phyloP scores from a whole-genome alignment of 2,888 invertebrate species.

The Orthosia incerta region DNA sequence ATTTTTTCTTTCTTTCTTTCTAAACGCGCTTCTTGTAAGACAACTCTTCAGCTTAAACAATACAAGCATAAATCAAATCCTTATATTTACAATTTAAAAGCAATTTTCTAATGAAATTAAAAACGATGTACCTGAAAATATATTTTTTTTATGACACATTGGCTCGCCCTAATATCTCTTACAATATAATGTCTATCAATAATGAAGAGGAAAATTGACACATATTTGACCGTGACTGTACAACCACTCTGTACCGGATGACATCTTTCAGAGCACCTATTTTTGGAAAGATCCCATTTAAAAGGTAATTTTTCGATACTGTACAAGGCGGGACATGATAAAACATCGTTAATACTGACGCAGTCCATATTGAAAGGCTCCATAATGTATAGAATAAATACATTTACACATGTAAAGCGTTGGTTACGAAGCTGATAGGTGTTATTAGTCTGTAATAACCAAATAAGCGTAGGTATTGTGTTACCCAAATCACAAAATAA shows the following conservation, averaged over 20 bases:
- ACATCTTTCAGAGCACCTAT: constrained; percentile 30
- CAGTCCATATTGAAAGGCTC: neutral
- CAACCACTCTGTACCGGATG: neutral
- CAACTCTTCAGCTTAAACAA: too few relatives aligned
- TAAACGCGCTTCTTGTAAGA: too few relatives aligned
- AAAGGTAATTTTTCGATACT: constrained; percentile 33
- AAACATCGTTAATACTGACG: constrained; percentile 17
- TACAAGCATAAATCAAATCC: too few relatives aligned
- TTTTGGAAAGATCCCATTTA: neutral
- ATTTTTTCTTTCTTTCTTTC: too few relatives aligned
- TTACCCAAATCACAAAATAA: constrained; percentile 34
- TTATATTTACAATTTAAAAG: neutral
- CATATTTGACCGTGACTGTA: too few relatives aligned
- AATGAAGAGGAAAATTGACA: too few relatives aligned
- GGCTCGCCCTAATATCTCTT: too few relatives aligned
- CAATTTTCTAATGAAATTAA: neutral
- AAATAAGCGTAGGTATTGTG: constrained; percentile 16
- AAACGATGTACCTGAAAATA: too few relatives aligned
- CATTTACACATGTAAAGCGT: neutral
- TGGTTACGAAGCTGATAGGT: constrained; percentile 4
- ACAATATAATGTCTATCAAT: neutral
- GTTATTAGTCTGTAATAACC: constrained; percentile 13
- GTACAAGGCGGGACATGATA: constrained; percentile 1
- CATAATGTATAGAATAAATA: neutral
- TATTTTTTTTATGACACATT: too few relatives aligned